Conservation (phyloP, 2,888 invertebrate species). For the Catocala fraxini region DNA sequence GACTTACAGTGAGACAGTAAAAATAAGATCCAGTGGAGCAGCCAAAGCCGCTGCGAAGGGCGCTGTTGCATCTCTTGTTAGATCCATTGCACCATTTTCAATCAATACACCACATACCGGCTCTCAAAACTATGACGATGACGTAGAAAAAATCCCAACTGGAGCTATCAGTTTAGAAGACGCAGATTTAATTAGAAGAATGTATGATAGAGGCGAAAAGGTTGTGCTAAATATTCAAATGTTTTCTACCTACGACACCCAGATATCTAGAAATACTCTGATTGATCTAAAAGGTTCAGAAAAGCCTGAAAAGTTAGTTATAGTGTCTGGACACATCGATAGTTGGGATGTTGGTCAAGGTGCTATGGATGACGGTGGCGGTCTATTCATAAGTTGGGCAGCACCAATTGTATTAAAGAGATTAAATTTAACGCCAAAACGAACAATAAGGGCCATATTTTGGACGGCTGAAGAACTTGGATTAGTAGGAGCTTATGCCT, state of each 20-base stretch:
- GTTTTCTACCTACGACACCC: slow-evolving; percentile 88
- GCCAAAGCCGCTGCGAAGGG: slow-evolving; percentile 91
- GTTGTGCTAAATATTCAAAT: slow-evolving; percentile 88
- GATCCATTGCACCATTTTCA: slow-evolving; percentile 93
- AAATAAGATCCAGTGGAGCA: slow-evolving; percentile 90
- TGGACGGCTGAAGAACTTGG: slow-evolving; percentile 95
- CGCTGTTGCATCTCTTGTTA: slow-evolving; percentile 91
- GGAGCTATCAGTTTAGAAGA: slow-evolving; percentile 93
- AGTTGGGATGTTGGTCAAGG: slow-evolving; percentile 96
- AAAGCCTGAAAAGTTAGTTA: slow-evolving; percentile 86
- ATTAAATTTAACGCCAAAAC: slow-evolving; percentile 89
- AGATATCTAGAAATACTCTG: slow-evolving; percentile 91
- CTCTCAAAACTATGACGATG: slow-evolving; percentile 88
- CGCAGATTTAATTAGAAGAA: slow-evolving; percentile 90
- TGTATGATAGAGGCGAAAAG: slow-evolving; percentile 86
- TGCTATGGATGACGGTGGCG: slow-evolving; percentile 96
- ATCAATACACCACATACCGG: slow-evolving; percentile 94
- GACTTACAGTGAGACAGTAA: slow-evolving; percentile 89
- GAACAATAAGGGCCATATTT: slow-evolving; percentile 92
- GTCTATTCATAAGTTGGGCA: slow-evolving; percentile 93
- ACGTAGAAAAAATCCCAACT: slow-evolving; percentile 90
- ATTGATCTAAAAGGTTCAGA: slow-evolving; percentile 89
- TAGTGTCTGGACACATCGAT: slow-evolving; percentile 94
- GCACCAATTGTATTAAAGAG: slow-evolving; percentile 90
- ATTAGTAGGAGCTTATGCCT: slow-evolving; percentile 89